Percentiles rank a stretch among this genome's conserved stretches.
These are phyloP conservation scores for Calliphora vomitoria DNA, from an alignment of 2,888 invertebrate genomes.

Conservation along the genomic window DNA sequence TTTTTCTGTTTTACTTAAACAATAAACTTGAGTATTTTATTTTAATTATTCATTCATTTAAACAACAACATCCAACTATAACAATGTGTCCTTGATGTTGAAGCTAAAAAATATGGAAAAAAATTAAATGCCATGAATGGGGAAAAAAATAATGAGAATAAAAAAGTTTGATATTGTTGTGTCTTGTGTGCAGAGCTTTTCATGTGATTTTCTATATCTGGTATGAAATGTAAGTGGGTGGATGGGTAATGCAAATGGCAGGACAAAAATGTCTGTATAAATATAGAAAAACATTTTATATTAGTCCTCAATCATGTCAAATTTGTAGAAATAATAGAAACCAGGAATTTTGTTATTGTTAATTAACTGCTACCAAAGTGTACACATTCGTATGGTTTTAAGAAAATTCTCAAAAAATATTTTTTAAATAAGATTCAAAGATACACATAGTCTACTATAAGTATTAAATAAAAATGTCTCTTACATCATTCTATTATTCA, in stretches of 20 bases:
- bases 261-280: neutral
- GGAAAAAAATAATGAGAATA: conserved; percentile 42
- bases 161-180: conserved; percentile 29
- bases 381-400: no score
- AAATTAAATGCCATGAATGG: conserved; percentile 15
- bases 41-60: conserved; percentile 63
- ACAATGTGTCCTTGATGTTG: conserved; percentile 60
- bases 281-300: neutral
- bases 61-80: conserved; percentile 50
- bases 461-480: no score
- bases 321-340: no score
- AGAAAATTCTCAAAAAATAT: no score
- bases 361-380: no score
- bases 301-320: no score
- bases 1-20: neutral
- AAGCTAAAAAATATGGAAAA: conserved; percentile 5
- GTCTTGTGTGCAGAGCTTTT: conserved; percentile 12
- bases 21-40: conserved; percentile 44
- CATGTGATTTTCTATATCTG: neutral
- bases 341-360: no score
- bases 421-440: no score
- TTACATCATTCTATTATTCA: no score
- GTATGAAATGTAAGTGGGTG: neutral
- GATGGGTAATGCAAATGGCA: neutral
- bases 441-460: no score